Percentiles rank a stretch among this genome's conserved stretches.
Evolutionary conservation across 2,797 vertebrate species (phyloP).

Genomic region (Synaphobranchus kaupii): DNA sequence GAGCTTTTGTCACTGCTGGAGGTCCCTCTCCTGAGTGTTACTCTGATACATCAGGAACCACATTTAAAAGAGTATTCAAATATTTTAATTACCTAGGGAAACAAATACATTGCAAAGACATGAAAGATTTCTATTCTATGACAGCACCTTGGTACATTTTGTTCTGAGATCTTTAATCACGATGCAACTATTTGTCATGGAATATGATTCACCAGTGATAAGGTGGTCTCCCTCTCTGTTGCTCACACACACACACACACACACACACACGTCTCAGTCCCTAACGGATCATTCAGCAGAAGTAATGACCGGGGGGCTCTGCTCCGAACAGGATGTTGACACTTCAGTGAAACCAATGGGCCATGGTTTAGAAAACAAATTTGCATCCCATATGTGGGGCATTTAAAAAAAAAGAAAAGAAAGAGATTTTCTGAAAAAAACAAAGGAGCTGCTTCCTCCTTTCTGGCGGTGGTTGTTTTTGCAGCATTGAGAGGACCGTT

Average conservation of each 20-base stretch:
- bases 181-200: background rate
- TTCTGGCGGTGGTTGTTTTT: background rate
- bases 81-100: background rate
- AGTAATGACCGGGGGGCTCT: background rate
- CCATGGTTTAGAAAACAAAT: constrained; percentile 12
- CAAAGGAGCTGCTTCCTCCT: background rate
- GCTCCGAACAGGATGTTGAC: constrained; percentile 16
- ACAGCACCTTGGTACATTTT: background rate
- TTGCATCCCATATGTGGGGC: constrained; percentile 14
- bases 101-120: background rate
- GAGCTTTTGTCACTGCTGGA: background rate
- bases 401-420: background rate
- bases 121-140: background rate
- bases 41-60: background rate
- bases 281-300: background rate
- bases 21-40: background rate
- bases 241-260: background rate
- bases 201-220: background rate
- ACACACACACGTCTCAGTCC: background rate
- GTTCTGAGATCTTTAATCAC: background rate
- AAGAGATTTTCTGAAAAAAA: background rate
- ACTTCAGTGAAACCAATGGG: constrained; percentile 11
- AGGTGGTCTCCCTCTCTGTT: background rate
- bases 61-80: background rate
- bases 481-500: background rate